A percentile compares a stretch with the other conserved stretches of the same genome.
Evolutionary conservation across 2,888 invertebrate genomes (phyloP).

Genomic region (Eristalis pertinax): DNA sequence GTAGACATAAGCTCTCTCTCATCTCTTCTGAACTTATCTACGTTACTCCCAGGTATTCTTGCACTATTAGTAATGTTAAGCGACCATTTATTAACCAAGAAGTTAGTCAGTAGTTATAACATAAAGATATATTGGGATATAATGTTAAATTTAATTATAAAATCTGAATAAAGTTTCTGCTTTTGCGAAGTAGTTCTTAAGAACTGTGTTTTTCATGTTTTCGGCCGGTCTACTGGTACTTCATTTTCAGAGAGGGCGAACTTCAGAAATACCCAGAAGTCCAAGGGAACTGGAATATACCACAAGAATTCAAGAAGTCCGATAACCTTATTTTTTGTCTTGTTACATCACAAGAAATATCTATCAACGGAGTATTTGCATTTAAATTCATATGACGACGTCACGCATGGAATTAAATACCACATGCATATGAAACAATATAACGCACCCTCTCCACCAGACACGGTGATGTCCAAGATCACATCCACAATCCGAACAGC

Average conservation of each 20-base stretch:
- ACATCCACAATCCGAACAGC: too few species aligned
- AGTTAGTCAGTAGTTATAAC: slow-evolving; percentile 69
- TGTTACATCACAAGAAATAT: neutral
- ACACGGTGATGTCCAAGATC: too few species aligned
- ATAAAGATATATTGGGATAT: slow-evolving; percentile 63
- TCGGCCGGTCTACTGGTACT: too few species aligned
- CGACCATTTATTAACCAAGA: slow-evolving; percentile 69
- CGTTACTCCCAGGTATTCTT: slow-evolving; percentile 66
- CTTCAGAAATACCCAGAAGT: too few species aligned
- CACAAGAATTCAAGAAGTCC: neutral
- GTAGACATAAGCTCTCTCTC: slow-evolving; percentile 58
- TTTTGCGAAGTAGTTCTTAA: slow-evolving; percentile 56
- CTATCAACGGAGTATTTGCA: neutral
- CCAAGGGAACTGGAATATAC: too few species aligned
- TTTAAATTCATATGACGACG: neutral
- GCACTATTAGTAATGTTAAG: slow-evolving; percentile 68
- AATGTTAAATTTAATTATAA: slow-evolving; percentile 52
- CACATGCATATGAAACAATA: neutral
- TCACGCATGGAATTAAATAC: neutral
- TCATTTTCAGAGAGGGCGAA: too few species aligned
- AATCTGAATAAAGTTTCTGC: slow-evolving; percentile 59
- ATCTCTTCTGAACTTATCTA: slow-evolving; percentile 59
- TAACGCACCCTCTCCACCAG: too few species aligned
- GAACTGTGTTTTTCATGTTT: neutral
- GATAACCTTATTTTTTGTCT: neutral